Base-by-base conservation (phyloP, 2,113 vertebrate genomes). In the Penelope pileata region DNA sequence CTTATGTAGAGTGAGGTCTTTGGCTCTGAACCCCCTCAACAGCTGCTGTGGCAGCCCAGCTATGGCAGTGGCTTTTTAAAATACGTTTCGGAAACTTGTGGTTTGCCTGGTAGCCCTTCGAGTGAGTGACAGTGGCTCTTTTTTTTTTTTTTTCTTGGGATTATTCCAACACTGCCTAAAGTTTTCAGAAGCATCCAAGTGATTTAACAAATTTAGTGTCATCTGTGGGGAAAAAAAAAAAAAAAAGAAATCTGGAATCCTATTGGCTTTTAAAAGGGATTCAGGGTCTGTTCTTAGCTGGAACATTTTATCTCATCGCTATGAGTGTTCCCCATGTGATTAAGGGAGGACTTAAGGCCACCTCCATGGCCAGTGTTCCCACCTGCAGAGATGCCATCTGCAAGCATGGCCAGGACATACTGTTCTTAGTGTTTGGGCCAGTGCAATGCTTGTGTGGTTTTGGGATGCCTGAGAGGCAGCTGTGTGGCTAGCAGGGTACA, bases 131-230 rank as follows among this genome's bases (percentile, higher is more conserved):
- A 73, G 36, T 38, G 34, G 15, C 26, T 48, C 13, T 78, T 60
- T 50, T 36, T 12, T 7, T 0, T 30, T 0, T 30, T 6, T 3
- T 9, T 13, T 19, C 15, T n/a, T 30, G 36, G 53, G 47, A 36
- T 94, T 90, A 58, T 81, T 90, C 63, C 54, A 90, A 54, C 23
- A 80, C 22, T 36, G 70, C 26, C 47, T 67, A 11, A 54, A 95
- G 50, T 77, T 96, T 93, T 77, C 43, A 48, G 67, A 72, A 95
- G 34, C 60, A 40, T 40, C 60, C 38, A 40, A 63, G 38, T 40
- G 60, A 63, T 63, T 63, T 63, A 38, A 63, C 38, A 63, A 40
- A 40, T 40, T 63, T 38, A 26, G 26, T 63, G 60, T 40, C 60
- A 63, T 63, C 26, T 63, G 60, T 40, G 38, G 38, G 29, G 18